Evolutionary conservation across 2,888 invertebrate species (phyloP), one percentile per base, ranked within the genome.

Genomic region (Thecophora atra): DNA sequence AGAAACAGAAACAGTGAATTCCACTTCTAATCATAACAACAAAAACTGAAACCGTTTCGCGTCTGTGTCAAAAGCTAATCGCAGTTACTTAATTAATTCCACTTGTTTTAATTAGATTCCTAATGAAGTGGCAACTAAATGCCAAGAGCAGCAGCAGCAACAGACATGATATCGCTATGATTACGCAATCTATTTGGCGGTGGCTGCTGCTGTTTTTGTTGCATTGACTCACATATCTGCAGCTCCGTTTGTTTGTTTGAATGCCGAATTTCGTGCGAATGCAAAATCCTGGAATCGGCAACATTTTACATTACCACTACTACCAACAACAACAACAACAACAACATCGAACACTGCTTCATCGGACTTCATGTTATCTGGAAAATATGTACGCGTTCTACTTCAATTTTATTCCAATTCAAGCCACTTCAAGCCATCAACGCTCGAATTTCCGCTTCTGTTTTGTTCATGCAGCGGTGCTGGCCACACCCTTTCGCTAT

Each of bases 101-200:
- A 69, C 60, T 69, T 62, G 69, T 63, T 51, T 60, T 62, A 69
- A 69, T 69, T 62, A 60, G 69, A 60, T 60, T 60, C 30, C 47
- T n/a, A 70, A 47, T 72, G 63, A 75, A 72, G 74, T 72, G 67
- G 28, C 51, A 65, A 65, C 70, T 63, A 71, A 67, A 74, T 66
- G 52, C 17, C 44, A 47, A 17, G 28, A 69, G 42, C 64, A 52
- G 64, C 28, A 47, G 26, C 6, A 42, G n/a, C n/a, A n/a, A n/a
- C n/a, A n/a, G n/a, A n/a, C n/a, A n/a, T n/a, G n/a, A n/a, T n/a
- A n/a, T n/a, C n/a, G n/a, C n/a, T n/a, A n/a, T n/a, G n/a, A n/a
- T n/a, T 2, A 17, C 30, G 13, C 37, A 13, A 1, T 52, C 51
- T 52, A 30, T 66, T 66, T 66, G n/a, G n/a, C n/a, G n/a, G n/a